Conservation (phyloP, 2,113 vertebrate genomes). For the Dolichallabes microphthalmus region DNA sequence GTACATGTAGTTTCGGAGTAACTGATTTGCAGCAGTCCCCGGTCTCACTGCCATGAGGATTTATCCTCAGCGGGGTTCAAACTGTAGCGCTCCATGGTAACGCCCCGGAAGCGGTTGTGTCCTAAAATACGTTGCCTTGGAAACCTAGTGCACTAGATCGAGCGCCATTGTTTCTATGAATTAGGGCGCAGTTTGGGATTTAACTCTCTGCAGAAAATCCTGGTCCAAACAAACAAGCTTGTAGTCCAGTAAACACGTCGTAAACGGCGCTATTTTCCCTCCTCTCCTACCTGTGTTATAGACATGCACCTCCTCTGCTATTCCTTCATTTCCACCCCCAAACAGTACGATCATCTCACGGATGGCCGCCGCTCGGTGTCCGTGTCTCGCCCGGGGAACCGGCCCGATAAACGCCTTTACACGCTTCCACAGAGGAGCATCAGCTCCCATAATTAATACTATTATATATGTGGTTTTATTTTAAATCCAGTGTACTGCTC, state of each 20-base stretch:
- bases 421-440: conserved; percentile 82
- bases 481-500: neutral
- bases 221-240: neutral
- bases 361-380: conserved; percentile 88
- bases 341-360: conserved; percentile 90
- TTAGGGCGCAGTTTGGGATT: neutral
- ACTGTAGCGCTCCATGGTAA: neutral
- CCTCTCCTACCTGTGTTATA: conserved; percentile 85
- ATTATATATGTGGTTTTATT: neutral
- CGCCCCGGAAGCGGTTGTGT: neutral
- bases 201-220: neutral
- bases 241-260: neutral
- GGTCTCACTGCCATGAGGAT: no score
- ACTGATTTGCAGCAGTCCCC: no score
- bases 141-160: neutral
- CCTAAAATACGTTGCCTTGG: neutral
- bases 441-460: conserved; percentile 61
- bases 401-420: conserved; percentile 85
- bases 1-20: no score
- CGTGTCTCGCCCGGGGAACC: conserved; percentile 88
- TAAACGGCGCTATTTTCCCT: no score
- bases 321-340: conserved; percentile 93
- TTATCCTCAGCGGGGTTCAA: neutral
- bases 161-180: neutral
- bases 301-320: conserved; percentile 90